phyloP scores from a whole-genome alignment of 2,797 vertebrate species.

The Thamnophis elegans region DNA sequence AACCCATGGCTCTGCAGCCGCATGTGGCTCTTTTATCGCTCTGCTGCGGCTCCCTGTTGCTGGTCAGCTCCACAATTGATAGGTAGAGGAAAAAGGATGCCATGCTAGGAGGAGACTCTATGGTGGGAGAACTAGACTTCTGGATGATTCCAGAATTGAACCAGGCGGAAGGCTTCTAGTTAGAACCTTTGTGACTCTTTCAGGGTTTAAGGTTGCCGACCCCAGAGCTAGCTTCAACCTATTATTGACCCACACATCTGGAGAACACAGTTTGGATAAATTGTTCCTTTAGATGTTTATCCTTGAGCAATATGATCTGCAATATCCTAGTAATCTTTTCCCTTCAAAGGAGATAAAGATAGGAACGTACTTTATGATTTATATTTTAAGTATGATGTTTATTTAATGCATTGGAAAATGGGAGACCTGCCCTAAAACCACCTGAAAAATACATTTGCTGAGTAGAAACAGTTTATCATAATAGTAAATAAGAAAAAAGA shows the following conservation, averaged over 20 bases:
- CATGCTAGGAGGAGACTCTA: no score
- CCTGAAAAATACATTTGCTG: constrained; percentile 34
- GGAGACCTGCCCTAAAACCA: constrained; percentile 43
- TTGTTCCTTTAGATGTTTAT: constrained; percentile 26
- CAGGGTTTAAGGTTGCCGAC: no score
- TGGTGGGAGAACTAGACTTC: no score
- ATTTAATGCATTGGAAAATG: constrained; percentile 35
- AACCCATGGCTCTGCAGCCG: no score
- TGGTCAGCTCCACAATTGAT: no score
- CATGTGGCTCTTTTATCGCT: no score
- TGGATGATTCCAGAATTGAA: no score
- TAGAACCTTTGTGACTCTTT: no score
- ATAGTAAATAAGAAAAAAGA: not conserved
- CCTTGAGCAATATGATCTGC: constrained; percentile 15
- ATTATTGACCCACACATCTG: not conserved
- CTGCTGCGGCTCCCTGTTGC: no score
- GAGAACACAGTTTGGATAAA: not conserved
- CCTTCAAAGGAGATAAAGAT: not conserved
- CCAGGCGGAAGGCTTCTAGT: no score
- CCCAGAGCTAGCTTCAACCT: not conserved
- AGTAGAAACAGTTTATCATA: not conserved
- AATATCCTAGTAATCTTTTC: not conserved
- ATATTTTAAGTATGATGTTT: constrained; percentile 15
- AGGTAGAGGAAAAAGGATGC: no score
- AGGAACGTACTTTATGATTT: not conserved